Conservation (phyloP, 1,140 invertebrate species). For the Drosophila ercepeae region DNA sequence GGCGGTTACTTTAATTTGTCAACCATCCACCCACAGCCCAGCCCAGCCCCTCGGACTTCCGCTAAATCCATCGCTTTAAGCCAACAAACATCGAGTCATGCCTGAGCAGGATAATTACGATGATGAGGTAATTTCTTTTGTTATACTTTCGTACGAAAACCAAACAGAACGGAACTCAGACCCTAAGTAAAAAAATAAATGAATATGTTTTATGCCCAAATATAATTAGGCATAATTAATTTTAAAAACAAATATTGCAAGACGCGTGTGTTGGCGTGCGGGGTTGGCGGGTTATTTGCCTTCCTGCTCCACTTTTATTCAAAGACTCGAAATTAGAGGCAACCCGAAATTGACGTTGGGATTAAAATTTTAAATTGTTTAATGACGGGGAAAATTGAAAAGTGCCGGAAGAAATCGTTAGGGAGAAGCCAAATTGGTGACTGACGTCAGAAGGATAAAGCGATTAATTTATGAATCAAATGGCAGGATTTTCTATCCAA, state of each 20-base stretch:
- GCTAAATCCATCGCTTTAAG: slow-evolving; percentile 56
- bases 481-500: not conserved
- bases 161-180: slow-evolving; percentile 5
- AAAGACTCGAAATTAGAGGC: not conserved
- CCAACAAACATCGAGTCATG: slow-evolving; percentile 69
- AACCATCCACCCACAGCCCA: slow-evolving; percentile 22
- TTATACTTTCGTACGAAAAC: slow-evolving; percentile 24
- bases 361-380: slow-evolving; percentile 42
- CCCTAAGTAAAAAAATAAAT: slow-evolving; percentile 25
- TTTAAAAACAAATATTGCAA: slow-evolving; percentile 66
- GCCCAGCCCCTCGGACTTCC: slow-evolving; percentile 30
- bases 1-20: slow-evolving; percentile 58
- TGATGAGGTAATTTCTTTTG: slow-evolving; percentile 82
- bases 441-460: slow-evolving; percentile 5
- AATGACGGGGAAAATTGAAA: slow-evolving; percentile 40
- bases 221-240: slow-evolving; percentile 75
- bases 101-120: slow-evolving; percentile 82
- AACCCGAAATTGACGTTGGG: slow-evolving; percentile 6
- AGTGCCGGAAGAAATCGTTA: slow-evolving; percentile 7
- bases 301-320: not conserved
- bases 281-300: not conserved
- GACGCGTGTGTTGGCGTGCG: slow-evolving; percentile 32
- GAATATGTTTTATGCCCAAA: slow-evolving; percentile 60
- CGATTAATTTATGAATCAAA: slow-evolving; percentile 8
- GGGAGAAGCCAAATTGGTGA: not conserved